Evolutionary conservation across 2,888 invertebrate species (phyloP).

Genomic region (Rhagonycha fulva): DNA sequence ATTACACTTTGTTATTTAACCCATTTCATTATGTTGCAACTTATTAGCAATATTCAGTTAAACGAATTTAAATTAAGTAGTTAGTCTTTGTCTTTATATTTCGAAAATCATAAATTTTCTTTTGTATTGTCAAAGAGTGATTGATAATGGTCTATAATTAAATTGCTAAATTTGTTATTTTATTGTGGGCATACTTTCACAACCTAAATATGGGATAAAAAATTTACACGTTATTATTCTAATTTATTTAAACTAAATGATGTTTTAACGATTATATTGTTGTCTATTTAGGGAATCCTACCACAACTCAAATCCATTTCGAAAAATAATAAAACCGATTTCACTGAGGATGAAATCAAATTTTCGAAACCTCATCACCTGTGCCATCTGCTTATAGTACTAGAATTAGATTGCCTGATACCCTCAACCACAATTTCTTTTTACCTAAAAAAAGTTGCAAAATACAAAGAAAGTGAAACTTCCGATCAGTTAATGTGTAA

Average conservation of each 20-base stretch:
- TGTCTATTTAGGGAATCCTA: neutral
- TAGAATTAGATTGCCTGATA: neutral
- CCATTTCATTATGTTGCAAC: neutral
- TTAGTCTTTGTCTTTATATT: neutral
- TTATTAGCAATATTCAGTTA: neutral
- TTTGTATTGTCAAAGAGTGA: constrained; percentile 4
- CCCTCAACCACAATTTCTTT: neutral
- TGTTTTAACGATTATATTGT: neutral
- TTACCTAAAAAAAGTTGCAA: neutral
- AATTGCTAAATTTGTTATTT: constrained; percentile 1
- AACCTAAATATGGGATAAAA: neutral
- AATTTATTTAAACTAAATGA: neutral
- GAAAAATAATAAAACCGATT: too few species aligned
- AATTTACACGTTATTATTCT: neutral
- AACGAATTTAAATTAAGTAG: neutral
- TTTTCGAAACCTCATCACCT: too few species aligned
- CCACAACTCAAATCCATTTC: too few species aligned
- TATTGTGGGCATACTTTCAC: constrained; percentile 3
- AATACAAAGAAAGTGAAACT: neutral
- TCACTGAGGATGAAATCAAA: too few species aligned
- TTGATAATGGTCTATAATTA: neutral
- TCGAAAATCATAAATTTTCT: neutral
- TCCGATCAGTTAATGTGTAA: neutral
- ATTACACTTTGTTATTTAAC: neutral
- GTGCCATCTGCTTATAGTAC: too few species aligned